Base-by-base conservation (phyloP, 30 jellyfish, hydroid and myxozoan species). In the Mastigias papua region DNA sequence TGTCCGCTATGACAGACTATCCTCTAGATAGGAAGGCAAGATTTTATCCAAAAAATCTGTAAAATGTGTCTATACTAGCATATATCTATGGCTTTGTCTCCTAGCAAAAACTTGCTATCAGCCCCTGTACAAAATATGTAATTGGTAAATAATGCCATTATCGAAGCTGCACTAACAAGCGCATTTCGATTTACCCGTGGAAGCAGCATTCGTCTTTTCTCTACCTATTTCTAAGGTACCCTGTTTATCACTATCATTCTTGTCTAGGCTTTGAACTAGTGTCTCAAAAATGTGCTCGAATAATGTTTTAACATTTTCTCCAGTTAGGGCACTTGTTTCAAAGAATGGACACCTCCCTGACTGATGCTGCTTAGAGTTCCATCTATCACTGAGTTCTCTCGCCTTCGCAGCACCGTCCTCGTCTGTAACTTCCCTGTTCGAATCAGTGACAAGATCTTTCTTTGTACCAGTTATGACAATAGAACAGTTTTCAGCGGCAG, bases 391-490 rank as follows among this genome's bases (percentile, higher is more conserved):
- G 16, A 84, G 80, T 54, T 94, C 92, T 17, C 66, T 54, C 21
- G 88, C 92, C 90, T 88, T 89, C n/a, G 48, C 86, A 20, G 78
- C 49, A 23, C 88, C 96, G 63, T 37, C 91, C 33, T 88, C 97
- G 15, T 30, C 79, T 0, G 95, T 73, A 23, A 93, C 92, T 26
- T 82, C 89, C 34, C 97, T 67, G 60, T 69, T 61, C 48, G 85
- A 46, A 0, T 65, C 78, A 10, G 80, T 78, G 0, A 94, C 76
- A n/a, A 94, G 90, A 68, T 94, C 98, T 69, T 69, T 71, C 73
- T 94, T 94, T 2, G 97, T 94, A 46, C 98, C 98, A 54, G 93
- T 97, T 26, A 94, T 64, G 57, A 88, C 93, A 77, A 88, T 94
- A 7, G 93, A 84, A 62, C 98, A 94, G 34, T 94, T 69, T 33